These are phyloP conservation scores for Prolemur simus DNA, from an alignment of 2,113 vertebrate species.

Conservation along the genomic window DNA sequence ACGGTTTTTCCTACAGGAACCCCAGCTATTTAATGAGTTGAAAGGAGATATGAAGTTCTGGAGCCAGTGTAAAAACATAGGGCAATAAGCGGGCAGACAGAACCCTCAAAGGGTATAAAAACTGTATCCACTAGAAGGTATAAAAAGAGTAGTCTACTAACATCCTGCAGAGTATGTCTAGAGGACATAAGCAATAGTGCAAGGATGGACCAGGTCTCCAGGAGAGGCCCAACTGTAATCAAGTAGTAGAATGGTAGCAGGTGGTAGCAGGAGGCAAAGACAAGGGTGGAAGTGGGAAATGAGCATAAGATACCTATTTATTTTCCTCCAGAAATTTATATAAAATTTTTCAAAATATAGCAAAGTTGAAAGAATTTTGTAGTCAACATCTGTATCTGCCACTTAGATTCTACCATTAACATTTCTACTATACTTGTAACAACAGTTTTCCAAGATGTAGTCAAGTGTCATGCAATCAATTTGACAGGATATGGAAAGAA, in stretches of 20 bases:
- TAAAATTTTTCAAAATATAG: background rate
- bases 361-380: background rate
- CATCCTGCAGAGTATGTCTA: background rate
- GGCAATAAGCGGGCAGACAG: background rate
- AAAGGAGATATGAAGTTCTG: background rate
- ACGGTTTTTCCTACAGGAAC: background rate
- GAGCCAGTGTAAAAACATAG: background rate
- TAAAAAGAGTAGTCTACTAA: background rate
- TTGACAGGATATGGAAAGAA: background rate
- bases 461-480: background rate
- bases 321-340: background rate
- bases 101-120: background rate
- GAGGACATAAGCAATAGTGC: background rate
- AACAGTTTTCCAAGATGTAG: background rate
- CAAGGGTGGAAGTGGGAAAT: background rate
- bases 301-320: background rate
- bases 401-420: background rate
- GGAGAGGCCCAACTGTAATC: background rate
- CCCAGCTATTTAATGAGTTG: background rate
- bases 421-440: background rate
- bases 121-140: background rate
- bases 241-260: background rate
- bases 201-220: background rate
- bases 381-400: background rate
- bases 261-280: background rate